Base-by-base conservation (phyloP, 2,113 vertebrate species). In the Gavialis gangeticus region DNA sequence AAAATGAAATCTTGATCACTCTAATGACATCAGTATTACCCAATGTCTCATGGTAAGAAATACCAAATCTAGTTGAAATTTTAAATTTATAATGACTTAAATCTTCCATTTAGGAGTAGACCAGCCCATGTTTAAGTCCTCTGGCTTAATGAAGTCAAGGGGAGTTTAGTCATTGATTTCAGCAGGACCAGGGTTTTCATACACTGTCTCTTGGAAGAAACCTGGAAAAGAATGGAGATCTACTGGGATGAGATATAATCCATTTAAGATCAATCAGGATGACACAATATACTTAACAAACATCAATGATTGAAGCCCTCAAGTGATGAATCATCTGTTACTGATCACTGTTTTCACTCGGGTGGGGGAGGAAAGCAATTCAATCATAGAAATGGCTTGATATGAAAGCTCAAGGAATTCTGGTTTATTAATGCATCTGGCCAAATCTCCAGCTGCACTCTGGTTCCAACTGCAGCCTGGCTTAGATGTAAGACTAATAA, bases 291-390 rank as follows among this genome's bases (percentile, higher is more conserved):
- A 37, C 6, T 5, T 10, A 46, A 66, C 12, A 71, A 14, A 56
- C 22, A 19, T 12, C 7, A 14, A 11, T 4, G 80, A 2, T n/a
- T 60, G 5, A 7, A 15, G 9, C 6, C n/a, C 46, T 71, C 75
- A 6, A 1, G 79, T 19, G 3, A 30, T 64, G 54, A 5, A 1
- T 1, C 16, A 46, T 11, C 28, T 13, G 73, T 34, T 2, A 5
- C 22, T 0, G n/a, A 1, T 2, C 77, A 60, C 46, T 3, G 77
- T 69, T 80, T 56, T 73, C 80, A 4, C 56, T 0, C 1, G 2
- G 5, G 60, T 22, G 30, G 28, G 59, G 55, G 17, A 62, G 12
- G 5, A 4, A 22, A 82, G 10, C 1, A 0, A 7, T 14, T 73
- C 24, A 46, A 46, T 6, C 12, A 73, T 12, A 34, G 34, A 73